phyloP scores from a whole-genome alignment of 2,113 vertebrate species.

The Hirundichthys speculiger region DNA sequence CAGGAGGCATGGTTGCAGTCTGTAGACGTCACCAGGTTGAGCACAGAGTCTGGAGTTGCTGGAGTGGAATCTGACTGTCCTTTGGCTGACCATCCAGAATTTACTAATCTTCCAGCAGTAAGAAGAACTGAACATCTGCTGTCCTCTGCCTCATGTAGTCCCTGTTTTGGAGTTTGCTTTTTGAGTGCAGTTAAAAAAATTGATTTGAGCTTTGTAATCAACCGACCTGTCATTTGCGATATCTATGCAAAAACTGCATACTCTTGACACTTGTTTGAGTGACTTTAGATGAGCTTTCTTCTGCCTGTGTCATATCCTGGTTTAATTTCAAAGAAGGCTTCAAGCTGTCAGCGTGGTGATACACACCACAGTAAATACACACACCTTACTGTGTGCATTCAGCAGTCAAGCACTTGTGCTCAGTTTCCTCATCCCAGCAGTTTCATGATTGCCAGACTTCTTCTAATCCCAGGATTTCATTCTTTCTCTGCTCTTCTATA shows the following conservation, averaged over 20 bases:
- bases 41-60: constrained; percentile 1
- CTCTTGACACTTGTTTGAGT: too few species aligned
- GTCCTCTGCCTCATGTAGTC: background rate
- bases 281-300: background rate
- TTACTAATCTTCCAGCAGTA: constrained; percentile 34
- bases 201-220: background rate
- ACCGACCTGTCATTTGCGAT: background rate
- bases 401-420: background rate
- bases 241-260: background rate
- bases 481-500: constrained; percentile 42
- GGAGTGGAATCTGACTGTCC: constrained; percentile 22
- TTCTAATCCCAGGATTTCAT: constrained; percentile 58
- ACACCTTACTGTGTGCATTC: background rate
- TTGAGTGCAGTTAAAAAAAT: constrained; percentile 1
- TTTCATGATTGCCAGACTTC: constrained; percentile 22
- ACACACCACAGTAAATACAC: background rate
- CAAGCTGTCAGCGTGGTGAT: background rate
- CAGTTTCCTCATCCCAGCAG: constrained; percentile 15
- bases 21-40: constrained; percentile 7
- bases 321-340: constrained; percentile 18
- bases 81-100: constrained; percentile 31
- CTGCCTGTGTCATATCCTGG: background rate
- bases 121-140: constrained; percentile 42
- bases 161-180: constrained; percentile 4
- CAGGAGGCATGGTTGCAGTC: background rate